These are phyloP conservation scores for Alouatta caraya DNA, from an alignment of 2,797 vertebrate genomes.

Conservation along the genomic window DNA sequence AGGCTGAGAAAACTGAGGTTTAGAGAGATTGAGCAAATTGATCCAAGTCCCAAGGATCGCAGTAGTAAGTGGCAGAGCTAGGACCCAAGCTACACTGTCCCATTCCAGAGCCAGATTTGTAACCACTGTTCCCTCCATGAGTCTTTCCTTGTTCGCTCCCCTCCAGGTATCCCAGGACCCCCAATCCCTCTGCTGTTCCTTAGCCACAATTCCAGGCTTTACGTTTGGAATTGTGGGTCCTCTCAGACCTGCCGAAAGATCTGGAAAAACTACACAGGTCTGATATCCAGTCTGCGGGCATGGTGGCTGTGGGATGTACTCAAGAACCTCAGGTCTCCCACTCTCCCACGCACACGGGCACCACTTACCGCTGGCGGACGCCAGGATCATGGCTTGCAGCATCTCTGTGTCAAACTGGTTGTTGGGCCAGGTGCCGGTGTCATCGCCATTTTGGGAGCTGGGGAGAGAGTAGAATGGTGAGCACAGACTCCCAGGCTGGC, in stretches of 20 bases:
- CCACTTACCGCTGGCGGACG: conserved; percentile 94
- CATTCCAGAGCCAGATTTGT: neutral
- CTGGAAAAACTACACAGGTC: neutral
- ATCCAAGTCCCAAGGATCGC: neutral
- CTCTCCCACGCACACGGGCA: neutral
- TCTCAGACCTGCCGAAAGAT: neutral
- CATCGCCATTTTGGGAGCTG: conserved; percentile 95
- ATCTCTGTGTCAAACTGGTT: conserved; percentile 98
- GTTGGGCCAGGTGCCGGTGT: conserved; percentile 97
- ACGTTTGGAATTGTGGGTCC: neutral
- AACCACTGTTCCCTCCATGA: neutral
- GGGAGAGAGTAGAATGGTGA: conserved; percentile 52
- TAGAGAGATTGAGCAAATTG: neutral
- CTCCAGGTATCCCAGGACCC: neutral
- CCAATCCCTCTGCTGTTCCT: neutral
- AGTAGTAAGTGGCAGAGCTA: neutral
- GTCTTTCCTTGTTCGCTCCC: neutral
- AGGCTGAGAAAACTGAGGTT: conserved; percentile 6
- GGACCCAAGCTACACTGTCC: neutral
- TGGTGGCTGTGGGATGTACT: neutral
- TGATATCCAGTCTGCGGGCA: neutral
- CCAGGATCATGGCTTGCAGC: conserved; percentile 98
- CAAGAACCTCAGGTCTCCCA: neutral
- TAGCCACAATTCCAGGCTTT: neutral
- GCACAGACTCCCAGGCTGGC: neutral